Evolutionary conservation across 2,113 vertebrate species (phyloP).

Genomic region (Myrmecobius fasciatus): DNA sequence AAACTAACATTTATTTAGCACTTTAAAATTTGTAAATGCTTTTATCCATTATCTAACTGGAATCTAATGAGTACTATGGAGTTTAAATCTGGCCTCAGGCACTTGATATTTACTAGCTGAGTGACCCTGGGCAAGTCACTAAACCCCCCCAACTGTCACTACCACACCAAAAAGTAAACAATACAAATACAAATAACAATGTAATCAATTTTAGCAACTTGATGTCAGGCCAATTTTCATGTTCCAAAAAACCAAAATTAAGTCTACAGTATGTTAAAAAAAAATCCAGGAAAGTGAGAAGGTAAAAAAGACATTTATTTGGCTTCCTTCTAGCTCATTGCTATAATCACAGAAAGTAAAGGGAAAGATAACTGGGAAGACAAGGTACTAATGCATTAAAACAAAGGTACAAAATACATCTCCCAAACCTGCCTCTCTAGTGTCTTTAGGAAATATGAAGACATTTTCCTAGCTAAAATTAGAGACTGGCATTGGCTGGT

Average conservation of each 20-base stretch:
- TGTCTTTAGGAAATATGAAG: not conserved
- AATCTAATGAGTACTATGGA: not conserved
- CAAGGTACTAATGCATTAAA: not conserved
- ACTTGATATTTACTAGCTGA: too few species aligned
- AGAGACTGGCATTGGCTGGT: not conserved
- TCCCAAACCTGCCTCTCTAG: not conserved
- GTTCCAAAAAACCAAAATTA: not conserved
- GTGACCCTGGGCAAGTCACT: too few species aligned
- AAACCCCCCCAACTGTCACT: too few species aligned
- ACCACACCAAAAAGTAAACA: not conserved
- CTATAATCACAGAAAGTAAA: not conserved
- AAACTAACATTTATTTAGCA: not conserved
- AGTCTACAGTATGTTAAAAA: not conserved
- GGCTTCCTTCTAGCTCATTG: not conserved
- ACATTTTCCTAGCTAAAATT: not conserved
- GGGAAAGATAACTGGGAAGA: not conserved
- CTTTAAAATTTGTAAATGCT: not conserved
- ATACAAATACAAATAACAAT: not conserved
- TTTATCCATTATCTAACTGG: not conserved
- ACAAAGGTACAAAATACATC: not conserved
- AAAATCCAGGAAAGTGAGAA: not conserved
- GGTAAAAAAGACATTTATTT: not conserved
- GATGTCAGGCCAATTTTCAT: not conserved
- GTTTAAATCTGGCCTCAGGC: too few species aligned
- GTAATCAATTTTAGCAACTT: not conserved